Conservation (phyloP, 2,797 vertebrate species). For the Sebastes nivosus region DNA sequence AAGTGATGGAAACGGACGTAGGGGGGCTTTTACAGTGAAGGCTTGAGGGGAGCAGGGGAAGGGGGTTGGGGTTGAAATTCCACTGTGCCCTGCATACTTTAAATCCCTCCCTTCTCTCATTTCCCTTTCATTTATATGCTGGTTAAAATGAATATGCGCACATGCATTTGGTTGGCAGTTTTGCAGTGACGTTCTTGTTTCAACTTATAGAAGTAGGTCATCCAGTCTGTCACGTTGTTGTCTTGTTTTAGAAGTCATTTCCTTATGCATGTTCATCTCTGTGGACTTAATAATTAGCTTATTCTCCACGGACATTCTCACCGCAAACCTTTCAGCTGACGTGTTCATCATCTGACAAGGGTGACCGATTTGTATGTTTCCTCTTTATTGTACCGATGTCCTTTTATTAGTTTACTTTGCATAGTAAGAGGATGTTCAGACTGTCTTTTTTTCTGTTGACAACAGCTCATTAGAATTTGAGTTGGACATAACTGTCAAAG, state of each 20-base stretch:
- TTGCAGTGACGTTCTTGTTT: background rate
- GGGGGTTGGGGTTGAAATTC: constrained; percentile 70
- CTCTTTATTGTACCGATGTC: background rate
- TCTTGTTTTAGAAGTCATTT: background rate
- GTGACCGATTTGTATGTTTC: constrained; percentile 9
- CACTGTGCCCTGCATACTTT: constrained; percentile 71
- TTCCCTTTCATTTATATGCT: constrained; percentile 62
- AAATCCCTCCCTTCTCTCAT: constrained; percentile 62
- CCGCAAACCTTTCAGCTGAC: background rate
- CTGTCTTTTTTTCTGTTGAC: constrained; percentile 2
- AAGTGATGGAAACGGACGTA: constrained; percentile 65
- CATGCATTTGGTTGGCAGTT: background rate
- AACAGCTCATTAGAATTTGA: constrained; percentile 46
- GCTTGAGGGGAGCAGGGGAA: constrained; percentile 31
- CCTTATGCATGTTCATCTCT: background rate
- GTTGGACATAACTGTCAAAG: constrained; percentile 28
- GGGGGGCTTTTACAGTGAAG: constrained; percentile 57
- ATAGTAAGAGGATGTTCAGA: constrained; percentile 13
- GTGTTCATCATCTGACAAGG: background rate
- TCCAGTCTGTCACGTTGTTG: background rate
- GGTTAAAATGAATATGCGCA: constrained; percentile 58
- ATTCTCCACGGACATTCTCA: background rate
- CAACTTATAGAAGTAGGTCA: constrained; percentile 9
- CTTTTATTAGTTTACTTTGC: constrained; percentile 42
- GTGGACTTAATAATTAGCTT: background rate